These are phyloP conservation scores for Phoenoteleia sp. DNA, from an alignment of 2,888 invertebrate genomes.

Conservation along the genomic window DNA sequence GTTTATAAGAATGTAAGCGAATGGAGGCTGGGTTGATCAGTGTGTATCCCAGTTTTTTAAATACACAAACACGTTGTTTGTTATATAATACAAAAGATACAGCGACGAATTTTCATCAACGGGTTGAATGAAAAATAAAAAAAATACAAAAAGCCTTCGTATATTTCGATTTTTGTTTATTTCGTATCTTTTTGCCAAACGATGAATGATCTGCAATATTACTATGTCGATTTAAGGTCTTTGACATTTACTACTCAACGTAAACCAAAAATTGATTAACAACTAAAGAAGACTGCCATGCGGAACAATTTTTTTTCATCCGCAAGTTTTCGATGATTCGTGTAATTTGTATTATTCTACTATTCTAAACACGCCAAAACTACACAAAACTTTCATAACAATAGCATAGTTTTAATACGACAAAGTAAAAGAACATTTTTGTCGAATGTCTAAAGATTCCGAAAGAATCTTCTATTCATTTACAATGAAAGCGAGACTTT, in stretches of 20 bases:
- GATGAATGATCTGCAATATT: conserved; percentile 70
- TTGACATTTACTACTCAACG: conserved; percentile 74
- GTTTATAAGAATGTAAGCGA: conserved; percentile 83
- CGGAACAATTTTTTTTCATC: conserved; percentile 81
- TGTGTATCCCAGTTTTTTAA: conserved; percentile 80
- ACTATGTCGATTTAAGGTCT: conserved; percentile 50
- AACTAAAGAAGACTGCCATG: conserved; percentile 78
- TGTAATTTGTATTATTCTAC: neutral
- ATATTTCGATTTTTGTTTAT: conserved; percentile 82
- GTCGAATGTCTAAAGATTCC: neutral
- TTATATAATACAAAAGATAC: conserved; percentile 83
- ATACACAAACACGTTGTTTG: conserved; percentile 83
- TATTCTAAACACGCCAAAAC: neutral
- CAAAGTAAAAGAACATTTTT: neutral
- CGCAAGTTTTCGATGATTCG: conserved; percentile 45
- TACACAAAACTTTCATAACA: neutral
- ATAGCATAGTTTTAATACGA: neutral
- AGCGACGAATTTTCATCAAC: conserved; percentile 83
- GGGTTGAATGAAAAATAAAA: conserved; percentile 84
- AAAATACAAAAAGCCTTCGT: conserved; percentile 83
- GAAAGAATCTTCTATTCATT: neutral
- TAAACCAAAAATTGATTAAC: conserved; percentile 71
- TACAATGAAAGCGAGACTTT: neutral
- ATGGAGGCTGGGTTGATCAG: conserved; percentile 78
- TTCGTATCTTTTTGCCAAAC: conserved; percentile 76